These are phyloP conservation scores for Tautogolabrus adspersus DNA, from an alignment of 2,113 vertebrate species.

Conservation along the genomic window DNA sequence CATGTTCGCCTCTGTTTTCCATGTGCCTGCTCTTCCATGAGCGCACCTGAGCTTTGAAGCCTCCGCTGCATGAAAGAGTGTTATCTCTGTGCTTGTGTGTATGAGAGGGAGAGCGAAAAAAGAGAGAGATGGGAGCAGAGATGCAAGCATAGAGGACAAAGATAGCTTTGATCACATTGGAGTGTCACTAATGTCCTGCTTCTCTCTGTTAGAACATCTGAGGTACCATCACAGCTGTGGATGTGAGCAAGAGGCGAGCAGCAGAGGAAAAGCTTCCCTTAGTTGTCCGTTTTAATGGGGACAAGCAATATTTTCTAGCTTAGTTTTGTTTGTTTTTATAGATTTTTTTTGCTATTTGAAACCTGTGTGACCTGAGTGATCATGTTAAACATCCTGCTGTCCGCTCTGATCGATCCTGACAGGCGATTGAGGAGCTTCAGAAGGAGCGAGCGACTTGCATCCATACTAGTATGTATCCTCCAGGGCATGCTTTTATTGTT, in stretches of 20 bases:
- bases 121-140: conserved; percentile 41
- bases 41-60: conserved; percentile 84
- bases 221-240: conserved; percentile 66
- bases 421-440: conserved; percentile 78
- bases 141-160: conserved; percentile 67
- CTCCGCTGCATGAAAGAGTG: conserved; percentile 49
- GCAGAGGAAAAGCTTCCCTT: conserved; percentile 21
- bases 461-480: conserved; percentile 79
- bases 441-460: conserved; percentile 79
- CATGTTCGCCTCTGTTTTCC: conserved; percentile 77
- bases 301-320: conserved; percentile 10
- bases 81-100: conserved; percentile 29
- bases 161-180: conserved; percentile 76
- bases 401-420: conserved; percentile 80
- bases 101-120: conserved; percentile 19
- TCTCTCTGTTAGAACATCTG: conserved; percentile 68
- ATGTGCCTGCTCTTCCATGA: conserved; percentile 82
- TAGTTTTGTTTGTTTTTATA: conserved; percentile 29
- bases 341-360: conserved; percentile 11
- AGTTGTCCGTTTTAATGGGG: conserved; percentile 17
- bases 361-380: conserved; percentile 9
- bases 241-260: conserved; percentile 36
- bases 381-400: conserved; percentile 85
- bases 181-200: conserved; percentile 77
- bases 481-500: conserved; percentile 31